A percentile compares a stretch with the other conserved stretches of the same genome.
Conservation (phyloP, 2,888 invertebrate genomes). For the Anodontia alba region DNA sequence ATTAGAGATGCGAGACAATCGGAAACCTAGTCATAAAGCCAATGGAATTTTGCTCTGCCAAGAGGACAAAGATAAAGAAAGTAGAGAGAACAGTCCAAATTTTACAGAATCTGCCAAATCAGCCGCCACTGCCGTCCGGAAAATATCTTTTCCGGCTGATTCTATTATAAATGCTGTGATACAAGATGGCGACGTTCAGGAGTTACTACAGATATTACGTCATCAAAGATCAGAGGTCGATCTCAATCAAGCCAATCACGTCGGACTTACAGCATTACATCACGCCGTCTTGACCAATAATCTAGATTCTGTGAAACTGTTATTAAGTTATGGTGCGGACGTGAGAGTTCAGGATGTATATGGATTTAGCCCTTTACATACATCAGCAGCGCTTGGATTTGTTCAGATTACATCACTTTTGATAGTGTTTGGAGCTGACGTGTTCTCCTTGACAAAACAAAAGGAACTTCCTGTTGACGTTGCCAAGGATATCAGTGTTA, state of each 20-base stretch:
- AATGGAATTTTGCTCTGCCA: not conserved
- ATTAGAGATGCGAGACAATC: too few species aligned
- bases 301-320: slow-evolving; percentile 78
- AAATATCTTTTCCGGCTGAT: slow-evolving; percentile 78
- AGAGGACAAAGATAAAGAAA: not conserved
- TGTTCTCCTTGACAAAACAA: slow-evolving; percentile 74
- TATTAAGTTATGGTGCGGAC: slow-evolving; percentile 74
- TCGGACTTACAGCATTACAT: slow-evolving; percentile 79
- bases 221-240: slow-evolving; percentile 64
- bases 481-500: slow-evolving; percentile 74
- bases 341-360: slow-evolving; percentile 77
- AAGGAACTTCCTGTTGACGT: slow-evolving; percentile 77
- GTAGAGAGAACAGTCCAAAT: not conserved
- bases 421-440: slow-evolving; percentile 77
- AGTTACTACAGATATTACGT: slow-evolving; percentile 70
- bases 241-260: slow-evolving; percentile 76
- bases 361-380: slow-evolving; percentile 79
- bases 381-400: slow-evolving; percentile 79
- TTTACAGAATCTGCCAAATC: not conserved
- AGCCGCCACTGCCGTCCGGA: not conserved
- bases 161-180: slow-evolving; percentile 78
- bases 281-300: slow-evolving; percentile 80
- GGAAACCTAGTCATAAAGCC: not conserved
- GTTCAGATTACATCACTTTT: slow-evolving; percentile 77
- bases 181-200: slow-evolving; percentile 78